Base-by-base conservation (phyloP, 2,113 vertebrate species). In the Poeciliopsis occidentalis region DNA sequence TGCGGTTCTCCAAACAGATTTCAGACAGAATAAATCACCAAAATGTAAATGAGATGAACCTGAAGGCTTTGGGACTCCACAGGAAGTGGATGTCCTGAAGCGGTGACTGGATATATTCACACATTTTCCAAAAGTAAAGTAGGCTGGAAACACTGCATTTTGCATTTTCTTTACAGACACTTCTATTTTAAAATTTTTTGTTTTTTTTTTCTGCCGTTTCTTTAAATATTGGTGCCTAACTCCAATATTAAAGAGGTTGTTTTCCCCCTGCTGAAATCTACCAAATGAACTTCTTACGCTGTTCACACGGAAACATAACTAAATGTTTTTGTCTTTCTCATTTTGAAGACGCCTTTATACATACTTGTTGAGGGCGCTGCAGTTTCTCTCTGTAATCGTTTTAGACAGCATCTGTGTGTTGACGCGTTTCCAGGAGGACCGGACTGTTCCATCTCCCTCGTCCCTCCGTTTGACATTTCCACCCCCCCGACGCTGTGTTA, bases 31-130 rank as follows among this genome's bases (percentile, higher is more conserved):
- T 63, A 63, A 63, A 63, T 63, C 30, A 63, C 61, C 17, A 63
- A 32, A 41, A 67, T 37, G 64, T 67, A 41, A 67, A 67, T 67
- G n/a, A 67, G 37, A n/a, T 67, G n/a, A 27, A 44, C 37, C 37
- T 27, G 37, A 26, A 41, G 37, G 37, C 64, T 67, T 27, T 27
- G 24, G 64, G 37, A 27, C 12, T 27, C 12, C 34, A n/a, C n/a
- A 27, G 34, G n/a, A 24, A 22, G 29, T 32, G 62, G 24, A 32
- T 22, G 62, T 30, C 62, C 62, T 32, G 17, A 3, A 31, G 62
- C 34, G 1, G 32, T 37, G 11, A 22, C 63, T 65, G 32, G 32
- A 19, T 65, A 37, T 12, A 11, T 37, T 65, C 37, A 67, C 12
- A 19, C 12, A 34, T 73, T 15, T 26, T 70, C 47, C 8, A 79